Percentiles rank a stretch among this genome's conserved stretches.
Evolutionary conservation across 2,113 vertebrate species (phyloP).

Genomic region (Callochromis pleurospilus): DNA sequence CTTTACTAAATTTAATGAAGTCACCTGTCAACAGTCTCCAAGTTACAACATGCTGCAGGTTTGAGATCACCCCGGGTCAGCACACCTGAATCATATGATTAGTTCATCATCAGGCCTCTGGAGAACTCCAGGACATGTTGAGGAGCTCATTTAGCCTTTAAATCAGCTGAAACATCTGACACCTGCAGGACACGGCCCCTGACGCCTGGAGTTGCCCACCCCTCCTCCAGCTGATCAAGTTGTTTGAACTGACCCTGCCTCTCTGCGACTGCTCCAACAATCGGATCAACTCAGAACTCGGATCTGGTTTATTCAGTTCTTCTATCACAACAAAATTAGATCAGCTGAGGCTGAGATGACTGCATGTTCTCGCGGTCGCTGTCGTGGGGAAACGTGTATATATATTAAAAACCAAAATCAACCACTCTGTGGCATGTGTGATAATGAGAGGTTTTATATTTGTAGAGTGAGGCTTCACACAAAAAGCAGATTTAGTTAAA

Average conservation of each 20-base stretch:
- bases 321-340: background rate
- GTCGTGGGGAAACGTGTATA: accelerated
- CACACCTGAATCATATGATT: background rate
- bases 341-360: background rate
- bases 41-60: background rate
- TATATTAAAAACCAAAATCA: background rate
- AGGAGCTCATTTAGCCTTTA: background rate
- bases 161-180: background rate
- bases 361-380: background rate
- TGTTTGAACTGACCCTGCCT: background rate
- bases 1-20: background rate
- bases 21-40: background rate
- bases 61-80: accelerated
- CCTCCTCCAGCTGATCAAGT: accelerated
- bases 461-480: background rate
- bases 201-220: background rate
- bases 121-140: background rate
- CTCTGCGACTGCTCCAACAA: background rate
- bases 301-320: background rate
- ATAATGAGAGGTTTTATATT: background rate
- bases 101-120: background rate
- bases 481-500: accelerated
- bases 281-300: accelerated
- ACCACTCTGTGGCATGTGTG: background rate
- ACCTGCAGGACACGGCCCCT: background rate